phyloP scores from a whole-genome alignment of 2,888 invertebrate species.

The Cheiracanthium punctorium region DNA sequence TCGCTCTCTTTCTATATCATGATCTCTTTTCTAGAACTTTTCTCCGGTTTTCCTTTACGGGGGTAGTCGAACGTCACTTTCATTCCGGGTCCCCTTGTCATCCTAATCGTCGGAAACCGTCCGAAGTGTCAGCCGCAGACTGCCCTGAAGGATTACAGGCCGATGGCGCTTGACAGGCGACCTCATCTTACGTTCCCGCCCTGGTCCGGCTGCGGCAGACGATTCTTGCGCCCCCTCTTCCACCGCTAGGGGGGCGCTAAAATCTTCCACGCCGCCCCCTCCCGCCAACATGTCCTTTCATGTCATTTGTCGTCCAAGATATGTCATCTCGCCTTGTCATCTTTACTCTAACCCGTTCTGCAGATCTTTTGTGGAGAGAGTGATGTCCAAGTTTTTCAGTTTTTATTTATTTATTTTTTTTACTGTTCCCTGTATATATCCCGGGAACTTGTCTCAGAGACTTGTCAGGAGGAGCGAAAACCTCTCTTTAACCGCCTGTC shows the following conservation, averaged over 20 bases:
- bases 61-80: slow-evolving; percentile 67
- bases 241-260: slow-evolving; percentile 30
- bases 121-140: slow-evolving; percentile 66
- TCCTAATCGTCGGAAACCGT: slow-evolving; percentile 68
- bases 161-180: slow-evolving; percentile 69
- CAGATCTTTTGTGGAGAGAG: slow-evolving; percentile 26
- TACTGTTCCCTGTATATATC: too few relatives aligned
- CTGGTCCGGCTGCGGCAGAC: slow-evolving; percentile 53
- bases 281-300: slow-evolving; percentile 52
- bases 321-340: slow-evolving; percentile 63
- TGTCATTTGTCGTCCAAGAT: slow-evolving; percentile 68
- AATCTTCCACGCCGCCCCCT: slow-evolving; percentile 25
- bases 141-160: slow-evolving; percentile 70
- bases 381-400: slow-evolving; percentile 46
- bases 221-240: slow-evolving; percentile 24
- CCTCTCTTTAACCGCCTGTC: slow-evolving; percentile 60
- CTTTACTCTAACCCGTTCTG: slow-evolving; percentile 53
- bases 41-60: slow-evolving; percentile 38
- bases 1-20: slow-evolving; percentile 28
- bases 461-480: slow-evolving; percentile 62
- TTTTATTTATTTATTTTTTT: slow-evolving; percentile 16
- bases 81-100: slow-evolving; percentile 66
- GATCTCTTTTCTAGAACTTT: slow-evolving; percentile 12
- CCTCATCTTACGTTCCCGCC: slow-evolving; percentile 69
- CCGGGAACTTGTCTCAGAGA: slow-evolving; percentile 10